Evolutionary conservation across 1,140 invertebrate genomes (phyloP), one percentile per base, ranked within the genome.

Genomic region (Liolophura sinensis): DNA sequence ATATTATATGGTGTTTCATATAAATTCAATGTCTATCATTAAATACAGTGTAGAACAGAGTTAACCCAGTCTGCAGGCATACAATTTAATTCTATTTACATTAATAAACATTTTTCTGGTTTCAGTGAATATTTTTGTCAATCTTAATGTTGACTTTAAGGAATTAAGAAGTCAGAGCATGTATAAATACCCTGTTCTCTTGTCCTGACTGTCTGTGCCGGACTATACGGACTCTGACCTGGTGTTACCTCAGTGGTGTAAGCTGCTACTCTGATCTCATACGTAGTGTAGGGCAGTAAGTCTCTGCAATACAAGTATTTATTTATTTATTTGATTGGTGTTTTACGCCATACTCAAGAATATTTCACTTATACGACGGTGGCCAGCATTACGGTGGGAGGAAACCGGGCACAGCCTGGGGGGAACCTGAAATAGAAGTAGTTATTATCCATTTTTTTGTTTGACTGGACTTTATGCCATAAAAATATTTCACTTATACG

Each of bases 221-320:
- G 59, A 24, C 69, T 63, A 52, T 63, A 75, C 0, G 73, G 73
- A 6, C 77, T 72, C 24, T 68, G 18, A 22, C 73, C 73, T 56
- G 66, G 68, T n/a, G 54, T 59, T 1, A 73, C 66, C 48, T 61
- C 58, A 20, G 62, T 24, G 27, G 73, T 72, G 52, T 70, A 70
- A 22, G 72, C 68, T 59, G 75, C 73, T 14, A 74, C 67, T 25
- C 68, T 47, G 22, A 73, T 54, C 27, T 66, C 64, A 66, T 78
- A 78, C 24, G 57, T 31, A 12, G 71, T 77, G 75, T 73, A 77
- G 1, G 71, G 60, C n/a, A 40, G 25, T 22, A 75, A 27, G 48
- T 62, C 49, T 50, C 73, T 74, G 60, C 40, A 69, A 72, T 40
- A 3, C 3, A 40, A 40, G 31, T 40, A 40, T n/a, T n/a, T n/a